A percentile compares a stretch with the other conserved stretches of the same genome.
phyloP scores from a whole-genome alignment of 1,140 invertebrate species.

The Neodiprion virginianus region DNA sequence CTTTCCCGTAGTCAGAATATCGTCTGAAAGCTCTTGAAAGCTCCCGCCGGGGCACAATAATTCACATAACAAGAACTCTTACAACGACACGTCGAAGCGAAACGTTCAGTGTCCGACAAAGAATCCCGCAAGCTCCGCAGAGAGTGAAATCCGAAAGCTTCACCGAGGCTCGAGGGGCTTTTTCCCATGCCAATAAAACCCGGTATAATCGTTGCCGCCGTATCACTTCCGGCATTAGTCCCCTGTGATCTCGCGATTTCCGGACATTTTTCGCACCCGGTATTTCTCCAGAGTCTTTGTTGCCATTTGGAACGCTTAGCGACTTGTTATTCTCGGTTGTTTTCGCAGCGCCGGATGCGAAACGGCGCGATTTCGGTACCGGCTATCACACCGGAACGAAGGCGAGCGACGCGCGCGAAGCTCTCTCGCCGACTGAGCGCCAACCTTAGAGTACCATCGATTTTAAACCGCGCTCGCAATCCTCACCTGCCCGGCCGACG shows the following conservation, averaged over 20 bases:
- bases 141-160: too few relatives aligned
- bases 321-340: neutral
- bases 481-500: neutral
- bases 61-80: too few relatives aligned
- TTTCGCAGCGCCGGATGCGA: neutral
- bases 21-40: too few relatives aligned
- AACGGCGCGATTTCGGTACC: conserved; percentile 26
- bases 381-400: conserved; percentile 7
- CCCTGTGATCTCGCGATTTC: neutral
- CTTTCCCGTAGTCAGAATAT: too few relatives aligned
- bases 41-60: too few relatives aligned
- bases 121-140: too few relatives aligned
- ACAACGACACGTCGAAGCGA: too few relatives aligned
- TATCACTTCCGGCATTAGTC: too few relatives aligned
- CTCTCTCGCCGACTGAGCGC: conserved; percentile 17
- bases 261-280: neutral
- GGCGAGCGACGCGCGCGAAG: conserved; percentile 16
- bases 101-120: too few relatives aligned
- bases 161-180: too few relatives aligned
- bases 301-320: neutral
- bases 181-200: too few relatives aligned
- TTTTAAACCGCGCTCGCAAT: conserved; percentile 19
- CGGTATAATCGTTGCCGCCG: too few relatives aligned
- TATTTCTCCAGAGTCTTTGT: neutral
- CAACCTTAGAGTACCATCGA: conserved; percentile 9